Evolutionary conservation across 2,888 invertebrate genomes (phyloP).

Genomic region (Agrypnus murinus): DNA sequence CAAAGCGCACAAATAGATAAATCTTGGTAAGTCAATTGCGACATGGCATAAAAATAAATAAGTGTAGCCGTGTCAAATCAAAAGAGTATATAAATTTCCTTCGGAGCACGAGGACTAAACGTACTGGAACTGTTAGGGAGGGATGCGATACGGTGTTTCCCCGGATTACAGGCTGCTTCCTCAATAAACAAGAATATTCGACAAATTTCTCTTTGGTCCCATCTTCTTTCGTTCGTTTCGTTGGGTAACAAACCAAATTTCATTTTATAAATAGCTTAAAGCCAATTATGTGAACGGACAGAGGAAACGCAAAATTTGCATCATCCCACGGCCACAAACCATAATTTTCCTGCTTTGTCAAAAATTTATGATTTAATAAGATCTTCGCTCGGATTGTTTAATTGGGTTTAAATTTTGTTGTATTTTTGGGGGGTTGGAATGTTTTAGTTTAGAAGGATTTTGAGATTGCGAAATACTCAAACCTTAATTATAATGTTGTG

Average conservation of each 20-base stretch:
- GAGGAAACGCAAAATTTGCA: conserved; percentile 17
- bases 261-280: conserved; percentile 31
- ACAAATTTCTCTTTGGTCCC: background rate
- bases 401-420: conserved; percentile 15
- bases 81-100: conserved; percentile 4
- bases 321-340: conserved; percentile 8
- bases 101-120: background rate
- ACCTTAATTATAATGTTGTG: no score
- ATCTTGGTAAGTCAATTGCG: conserved; percentile 14
- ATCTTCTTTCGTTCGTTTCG: background rate
- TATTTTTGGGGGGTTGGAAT: background rate
- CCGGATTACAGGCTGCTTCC: conserved; percentile 22
- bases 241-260: background rate
- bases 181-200: conserved; percentile 36
- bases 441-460: background rate
- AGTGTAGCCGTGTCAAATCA: conserved; percentile 35
- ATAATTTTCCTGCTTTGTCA: conserved; percentile 31
- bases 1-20: no score
- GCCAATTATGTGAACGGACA: conserved; percentile 24
- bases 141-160: conserved; percentile 12
- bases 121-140: conserved; percentile 16
- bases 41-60: conserved; percentile 13
- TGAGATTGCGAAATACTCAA: background rate
- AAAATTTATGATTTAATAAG: conserved; percentile 38
- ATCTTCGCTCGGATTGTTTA: background rate